Evolutionary conservation across 2,888 invertebrate genomes (phyloP), one percentile per base, ranked within the genome.

Genomic region (Andrena marginata): DNA sequence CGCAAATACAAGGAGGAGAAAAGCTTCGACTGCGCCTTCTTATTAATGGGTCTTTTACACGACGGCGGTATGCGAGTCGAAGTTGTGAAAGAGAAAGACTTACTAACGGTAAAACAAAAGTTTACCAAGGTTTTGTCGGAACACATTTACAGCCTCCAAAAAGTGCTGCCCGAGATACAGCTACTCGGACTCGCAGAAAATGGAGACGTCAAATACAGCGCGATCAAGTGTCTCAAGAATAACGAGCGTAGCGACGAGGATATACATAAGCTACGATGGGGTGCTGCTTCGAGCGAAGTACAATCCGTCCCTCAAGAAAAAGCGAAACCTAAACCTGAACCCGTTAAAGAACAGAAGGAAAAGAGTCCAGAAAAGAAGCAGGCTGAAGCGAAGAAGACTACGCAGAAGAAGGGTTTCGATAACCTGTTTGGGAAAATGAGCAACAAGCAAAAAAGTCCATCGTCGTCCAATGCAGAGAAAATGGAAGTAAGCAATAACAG

Each of bases 61-160:
- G 90, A 92, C 74, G 91, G 90, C 8, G 90, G 90, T 16, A 89
- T 93, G 77, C 91, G 91, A 6, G 89, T 94, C 0, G 91, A 93
- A 83, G 90, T 95, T n/a, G 94, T 94, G 2, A 92, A 88, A 67
- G 93, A 92, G 8, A 83, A 86, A n/a, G 90, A 94, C 67, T 75
- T 94, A 35, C 82, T 79, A 2, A 35, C 75, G 7, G 90, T 91
- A 0, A 93, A 92, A 81, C 56, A 91, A 16, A 93, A 94, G 60
- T 94, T 94, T 71, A 77, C 82, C 1, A 90, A 89, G 69, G 85
- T 95, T 13, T 87, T 92, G 31, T 94, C 94, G 0, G 91, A 94
- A 73, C 95, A 95, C 82, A 80, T 95, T 42, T 95, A 94, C 77
- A 94, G 94, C 67, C 72, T 95, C 20, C 94, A 94, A 77, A 94